Conservation (phyloP, 2,888 invertebrate species). For the Pediacus dermestoides region DNA sequence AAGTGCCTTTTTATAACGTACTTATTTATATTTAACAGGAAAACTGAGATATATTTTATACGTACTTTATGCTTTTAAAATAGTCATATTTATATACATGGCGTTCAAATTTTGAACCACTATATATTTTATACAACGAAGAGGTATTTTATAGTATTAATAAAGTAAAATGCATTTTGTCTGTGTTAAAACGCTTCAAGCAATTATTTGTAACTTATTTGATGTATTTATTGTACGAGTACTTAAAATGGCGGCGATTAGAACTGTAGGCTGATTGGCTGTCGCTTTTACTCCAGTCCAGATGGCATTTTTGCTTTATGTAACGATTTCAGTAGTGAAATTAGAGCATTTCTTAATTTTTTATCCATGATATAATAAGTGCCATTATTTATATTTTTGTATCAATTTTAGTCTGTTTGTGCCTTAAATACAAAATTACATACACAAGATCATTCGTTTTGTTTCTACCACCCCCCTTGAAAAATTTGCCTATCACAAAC, state of each 20-base stretch:
- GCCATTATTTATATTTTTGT: slow-evolving; percentile 23
- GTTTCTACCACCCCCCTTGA: too few species aligned
- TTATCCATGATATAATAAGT: slow-evolving; percentile 18
- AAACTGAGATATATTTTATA: too few species aligned
- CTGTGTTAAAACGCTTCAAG: slow-evolving; percentile 2
- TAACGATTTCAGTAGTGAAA: slow-evolving; percentile 13
- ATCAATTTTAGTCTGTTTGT: too few species aligned
- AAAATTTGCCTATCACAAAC: too few species aligned
- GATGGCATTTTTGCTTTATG: slow-evolving; percentile 19
- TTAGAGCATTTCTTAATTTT: slow-evolving; percentile 18
- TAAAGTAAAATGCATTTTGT: not conserved
- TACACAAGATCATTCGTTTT: too few species aligned
- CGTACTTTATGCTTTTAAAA: too few species aligned
- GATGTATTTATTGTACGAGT: slow-evolving; percentile 9
- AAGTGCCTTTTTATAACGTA: not conserved
- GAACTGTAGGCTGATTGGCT: not conserved
- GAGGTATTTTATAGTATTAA: not conserved
- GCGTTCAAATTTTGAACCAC: slow-evolving; percentile 1
- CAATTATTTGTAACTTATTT: not conserved
- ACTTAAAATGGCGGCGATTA: too few species aligned
- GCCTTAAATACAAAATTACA: too few species aligned
- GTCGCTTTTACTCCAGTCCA: slow-evolving; percentile 10
- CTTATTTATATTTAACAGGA: too few species aligned
- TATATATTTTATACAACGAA: slow-evolving; percentile 12
- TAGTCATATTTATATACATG: too few species aligned